These are phyloP conservation scores for Lerista edwardsae DNA, from an alignment of 2,797 vertebrate species.

Conservation along the genomic window DNA sequence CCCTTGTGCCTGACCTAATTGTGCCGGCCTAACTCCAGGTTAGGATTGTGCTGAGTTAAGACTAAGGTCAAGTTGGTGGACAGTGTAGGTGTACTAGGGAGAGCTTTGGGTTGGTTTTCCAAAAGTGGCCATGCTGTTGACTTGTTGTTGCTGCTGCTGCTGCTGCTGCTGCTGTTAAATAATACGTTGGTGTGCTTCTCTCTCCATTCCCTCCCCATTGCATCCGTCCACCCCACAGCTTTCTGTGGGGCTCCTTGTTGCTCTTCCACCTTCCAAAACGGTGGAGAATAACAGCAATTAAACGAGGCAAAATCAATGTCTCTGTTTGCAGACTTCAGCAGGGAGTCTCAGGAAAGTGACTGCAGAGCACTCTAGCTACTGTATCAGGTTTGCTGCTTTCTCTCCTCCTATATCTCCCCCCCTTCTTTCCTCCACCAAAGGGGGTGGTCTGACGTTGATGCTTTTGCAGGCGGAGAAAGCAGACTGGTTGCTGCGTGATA, in stretches of 20 bases:
- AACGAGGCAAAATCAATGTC: conserved; percentile 61
- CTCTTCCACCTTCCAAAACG: conserved; percentile 16
- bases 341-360: conserved; percentile 56
- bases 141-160: background rate
- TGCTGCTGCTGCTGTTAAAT: no score
- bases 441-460: conserved; percentile 51
- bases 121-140: background rate
- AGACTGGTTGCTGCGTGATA: conserved; percentile 28
- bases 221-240: background rate
- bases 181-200: background rate
- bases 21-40: no score
- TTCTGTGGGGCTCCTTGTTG: background rate
- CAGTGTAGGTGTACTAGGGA: no score
- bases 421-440: background rate
- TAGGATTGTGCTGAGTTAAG: no score
- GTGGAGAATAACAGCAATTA: conserved; percentile 67
- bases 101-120: background rate
- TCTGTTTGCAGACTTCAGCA: conserved; percentile 44
- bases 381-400: conserved; percentile 49
- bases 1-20: no score
- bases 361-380: conserved; percentile 38
- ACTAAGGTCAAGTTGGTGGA: no score
- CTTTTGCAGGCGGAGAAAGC: conserved; percentile 33
- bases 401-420: background rate
- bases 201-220: background rate